Percentiles rank a stretch among this genome's conserved stretches.
phyloP scores from a whole-genome alignment of 2,888 invertebrate species.

The Fragum whitleyi region DNA sequence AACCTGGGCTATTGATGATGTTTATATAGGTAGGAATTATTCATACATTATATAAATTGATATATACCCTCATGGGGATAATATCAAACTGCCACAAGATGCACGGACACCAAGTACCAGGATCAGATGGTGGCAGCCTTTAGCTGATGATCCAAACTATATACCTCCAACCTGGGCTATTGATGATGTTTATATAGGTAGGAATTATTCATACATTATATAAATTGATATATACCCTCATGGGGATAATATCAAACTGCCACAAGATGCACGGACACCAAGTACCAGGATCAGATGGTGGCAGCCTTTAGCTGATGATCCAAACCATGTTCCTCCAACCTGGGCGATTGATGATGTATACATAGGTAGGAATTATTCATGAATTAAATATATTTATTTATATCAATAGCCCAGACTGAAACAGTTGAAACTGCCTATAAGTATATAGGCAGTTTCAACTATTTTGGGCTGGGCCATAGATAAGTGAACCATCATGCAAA shows the following conservation, averaged over 20 bases:
- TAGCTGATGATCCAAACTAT: slow-evolving; percentile 60
- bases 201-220: too few relatives aligned
- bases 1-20: slow-evolving; percentile 85
- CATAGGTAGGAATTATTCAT: too few relatives aligned
- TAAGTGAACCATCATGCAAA: too few relatives aligned
- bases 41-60: too few relatives aligned
- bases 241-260: slow-evolving; percentile 82
- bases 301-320: slow-evolving; percentile 76
- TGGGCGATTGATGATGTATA: slow-evolving; percentile 85
- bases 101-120: slow-evolving; percentile 81
- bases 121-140: slow-evolving; percentile 83
- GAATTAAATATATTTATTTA: too few relatives aligned
- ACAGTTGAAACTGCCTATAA: too few relatives aligned
- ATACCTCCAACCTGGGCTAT: slow-evolving; percentile 82
- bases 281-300: slow-evolving; percentile 83
- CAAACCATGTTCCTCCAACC: slow-evolving; percentile 70
- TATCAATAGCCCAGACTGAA: too few relatives aligned
- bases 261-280: slow-evolving; percentile 78
- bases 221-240: slow-evolving; percentile 75
- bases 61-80: slow-evolving; percentile 76
- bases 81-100: slow-evolving; percentile 80
- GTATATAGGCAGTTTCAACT: too few relatives aligned
- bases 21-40: slow-evolving; percentile 79
- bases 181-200: slow-evolving; percentile 85
- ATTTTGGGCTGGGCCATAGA: too few relatives aligned